These are phyloP conservation scores for Lithosia quadra DNA, from an alignment of 2,888 invertebrate species.

Conservation along the genomic window DNA sequence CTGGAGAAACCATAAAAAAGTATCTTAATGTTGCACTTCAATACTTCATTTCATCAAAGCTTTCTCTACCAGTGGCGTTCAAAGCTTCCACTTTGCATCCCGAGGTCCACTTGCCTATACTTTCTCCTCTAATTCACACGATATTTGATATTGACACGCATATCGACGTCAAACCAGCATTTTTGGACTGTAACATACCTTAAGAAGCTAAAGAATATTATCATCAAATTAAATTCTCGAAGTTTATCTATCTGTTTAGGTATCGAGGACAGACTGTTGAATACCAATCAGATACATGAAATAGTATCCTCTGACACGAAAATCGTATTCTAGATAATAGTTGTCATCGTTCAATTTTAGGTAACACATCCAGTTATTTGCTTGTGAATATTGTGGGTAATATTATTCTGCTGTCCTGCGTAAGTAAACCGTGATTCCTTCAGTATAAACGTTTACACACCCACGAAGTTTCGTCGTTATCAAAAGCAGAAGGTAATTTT, in stretches of 20 bases:
- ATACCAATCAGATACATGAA: slow-evolving; percentile 56
- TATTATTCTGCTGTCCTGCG: slow-evolving; percentile 36
- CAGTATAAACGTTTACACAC: slow-evolving; percentile 23
- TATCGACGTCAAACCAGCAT: not conserved
- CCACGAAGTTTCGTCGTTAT: slow-evolving; percentile 28
- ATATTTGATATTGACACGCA: not conserved
- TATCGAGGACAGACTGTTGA: slow-evolving; percentile 42
- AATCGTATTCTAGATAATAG: slow-evolving; percentile 40
- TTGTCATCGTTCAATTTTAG: slow-evolving; percentile 53
- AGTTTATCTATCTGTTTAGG: no score
- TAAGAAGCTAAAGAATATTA: no score
- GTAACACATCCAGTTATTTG: slow-evolving; percentile 42
- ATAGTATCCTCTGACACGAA: slow-evolving; percentile 48
- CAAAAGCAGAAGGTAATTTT: slow-evolving; percentile 49
- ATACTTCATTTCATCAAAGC: no score
- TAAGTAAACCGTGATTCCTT: slow-evolving; percentile 33
- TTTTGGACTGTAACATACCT: not conserved
- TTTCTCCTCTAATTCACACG: no score
- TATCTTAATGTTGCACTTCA: no score
- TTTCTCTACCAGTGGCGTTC: no score
- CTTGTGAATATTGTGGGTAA: slow-evolving; percentile 45
- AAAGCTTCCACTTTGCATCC: no score
- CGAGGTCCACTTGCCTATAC: no score
- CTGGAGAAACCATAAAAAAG: no score
- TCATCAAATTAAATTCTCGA: no score